Percentiles rank a stretch among this genome's conserved stretches.
Evolutionary conservation across 2,888 invertebrate genomes (phyloP).

Genomic region (Himalopsyche tibetana): DNA sequence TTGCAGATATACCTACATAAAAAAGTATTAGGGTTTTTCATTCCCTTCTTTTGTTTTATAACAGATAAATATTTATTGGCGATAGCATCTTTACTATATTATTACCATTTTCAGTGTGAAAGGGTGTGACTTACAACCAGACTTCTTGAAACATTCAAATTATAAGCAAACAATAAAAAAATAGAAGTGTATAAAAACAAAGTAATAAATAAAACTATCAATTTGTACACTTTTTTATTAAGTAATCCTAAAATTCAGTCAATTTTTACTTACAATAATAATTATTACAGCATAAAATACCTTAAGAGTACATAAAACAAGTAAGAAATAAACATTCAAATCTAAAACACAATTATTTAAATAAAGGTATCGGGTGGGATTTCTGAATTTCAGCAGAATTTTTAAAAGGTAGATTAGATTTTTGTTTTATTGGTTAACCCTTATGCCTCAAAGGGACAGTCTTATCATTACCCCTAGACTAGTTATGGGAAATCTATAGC

Average conservation of each 20-base stretch:
- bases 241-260: slow-evolving; percentile 40
- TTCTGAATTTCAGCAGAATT: not conserved
- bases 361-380: not conserved
- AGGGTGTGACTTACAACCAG: no score
- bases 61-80: no score
- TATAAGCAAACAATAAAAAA: no score
- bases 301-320: not conserved
- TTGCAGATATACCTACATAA: no score
- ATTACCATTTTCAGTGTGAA: no score
- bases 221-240: slow-evolving; percentile 35
- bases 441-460: not conserved
- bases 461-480: no score
- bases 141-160: no score
- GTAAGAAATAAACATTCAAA: not conserved
- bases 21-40: no score
- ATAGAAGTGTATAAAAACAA: no score
- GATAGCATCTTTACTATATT: no score
- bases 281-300: slow-evolving; percentile 35
- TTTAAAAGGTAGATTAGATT: not conserved
- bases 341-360: not conserved
- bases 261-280: slow-evolving; percentile 29
- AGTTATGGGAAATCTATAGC: no score
- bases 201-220: not conserved
- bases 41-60: no score
- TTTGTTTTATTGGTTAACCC: not conserved